These are phyloP conservation scores for Pachycephala philippinensis DNA, from an alignment of 2,113 vertebrate genomes.

Conservation along the genomic window DNA sequence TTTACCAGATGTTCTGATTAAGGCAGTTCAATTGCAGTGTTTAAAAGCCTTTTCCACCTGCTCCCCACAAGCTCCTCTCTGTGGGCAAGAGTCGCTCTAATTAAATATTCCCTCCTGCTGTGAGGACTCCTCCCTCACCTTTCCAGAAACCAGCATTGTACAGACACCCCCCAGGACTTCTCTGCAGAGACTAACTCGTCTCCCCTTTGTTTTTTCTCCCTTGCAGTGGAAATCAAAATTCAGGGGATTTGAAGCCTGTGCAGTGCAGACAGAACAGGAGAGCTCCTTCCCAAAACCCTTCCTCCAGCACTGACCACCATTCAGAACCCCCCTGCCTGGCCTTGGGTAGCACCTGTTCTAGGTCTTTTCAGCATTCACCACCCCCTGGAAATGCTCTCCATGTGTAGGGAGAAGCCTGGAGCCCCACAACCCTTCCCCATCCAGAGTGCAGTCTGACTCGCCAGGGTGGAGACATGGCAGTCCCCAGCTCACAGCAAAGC, in stretches of 20 bases:
- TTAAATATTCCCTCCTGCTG: constrained; percentile 40
- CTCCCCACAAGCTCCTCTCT: background rate
- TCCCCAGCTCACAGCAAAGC: background rate
- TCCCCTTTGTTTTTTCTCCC: background rate
- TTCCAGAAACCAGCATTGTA: background rate
- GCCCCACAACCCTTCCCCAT: background rate
- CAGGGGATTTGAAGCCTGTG: background rate
- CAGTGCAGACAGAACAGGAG: background rate
- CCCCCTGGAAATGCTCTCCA: background rate
- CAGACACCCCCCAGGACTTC: background rate
- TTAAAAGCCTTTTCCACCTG: constrained; percentile 50
- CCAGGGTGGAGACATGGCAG: rapidly evolving
- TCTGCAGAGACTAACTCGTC: background rate
- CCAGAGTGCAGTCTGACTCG: rapidly evolving
- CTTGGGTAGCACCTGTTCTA: background rate
- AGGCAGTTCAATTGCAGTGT: constrained; percentile 30
- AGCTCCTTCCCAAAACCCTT: background rate
- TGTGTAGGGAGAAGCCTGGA: background rate
- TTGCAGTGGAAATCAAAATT: background rate
- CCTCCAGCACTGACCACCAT: background rate
- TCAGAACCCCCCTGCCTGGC: background rate
- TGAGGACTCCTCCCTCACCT: constrained; percentile 26
- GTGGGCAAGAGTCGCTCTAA: constrained; percentile 16
- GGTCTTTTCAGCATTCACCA: background rate
- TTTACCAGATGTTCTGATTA: constrained; percentile 62